Conservation (phyloP, 2,797 vertebrate genomes). For the Crenuchus spilurus region DNA sequence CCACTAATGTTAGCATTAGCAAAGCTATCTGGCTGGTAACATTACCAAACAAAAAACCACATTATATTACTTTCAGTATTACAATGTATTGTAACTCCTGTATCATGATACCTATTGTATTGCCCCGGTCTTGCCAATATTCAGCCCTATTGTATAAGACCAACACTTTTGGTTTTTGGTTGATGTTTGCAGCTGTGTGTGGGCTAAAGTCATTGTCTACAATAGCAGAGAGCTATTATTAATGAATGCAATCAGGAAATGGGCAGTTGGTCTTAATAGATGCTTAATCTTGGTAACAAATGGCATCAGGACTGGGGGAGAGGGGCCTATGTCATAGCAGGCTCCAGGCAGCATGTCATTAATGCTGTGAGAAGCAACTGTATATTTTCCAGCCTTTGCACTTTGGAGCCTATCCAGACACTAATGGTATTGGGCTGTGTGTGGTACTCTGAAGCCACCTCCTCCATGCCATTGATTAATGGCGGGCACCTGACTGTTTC, state of each 20-base stretch:
- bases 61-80: too few species aligned
- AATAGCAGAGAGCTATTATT: conserved; percentile 52
- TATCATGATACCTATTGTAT: too few species aligned
- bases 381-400: conserved; percentile 49
- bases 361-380: conserved; percentile 28
- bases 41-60: too few species aligned
- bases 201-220: conserved; percentile 35
- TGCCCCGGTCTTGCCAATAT: too few species aligned
- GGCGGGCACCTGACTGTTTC: background rate
- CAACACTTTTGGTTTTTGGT: conserved; percentile 26
- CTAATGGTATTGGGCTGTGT: conserved; percentile 62
- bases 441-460: conserved; percentile 37
- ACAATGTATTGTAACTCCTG: too few species aligned
- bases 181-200: conserved; percentile 34
- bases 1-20: too few species aligned
- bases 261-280: conserved; percentile 59
- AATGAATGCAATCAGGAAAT: conserved; percentile 62
- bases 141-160: too few species aligned
- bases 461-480: conserved; percentile 47
- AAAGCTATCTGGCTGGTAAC: too few species aligned
- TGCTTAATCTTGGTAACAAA: conserved; percentile 60
- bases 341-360: conserved; percentile 40
- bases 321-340: conserved; percentile 33
- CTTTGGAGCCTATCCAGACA: conserved; percentile 61
- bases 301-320: conserved; percentile 41